Conservation (phyloP, 2,888 invertebrate species). For the Lasioglossum marginatum region DNA sequence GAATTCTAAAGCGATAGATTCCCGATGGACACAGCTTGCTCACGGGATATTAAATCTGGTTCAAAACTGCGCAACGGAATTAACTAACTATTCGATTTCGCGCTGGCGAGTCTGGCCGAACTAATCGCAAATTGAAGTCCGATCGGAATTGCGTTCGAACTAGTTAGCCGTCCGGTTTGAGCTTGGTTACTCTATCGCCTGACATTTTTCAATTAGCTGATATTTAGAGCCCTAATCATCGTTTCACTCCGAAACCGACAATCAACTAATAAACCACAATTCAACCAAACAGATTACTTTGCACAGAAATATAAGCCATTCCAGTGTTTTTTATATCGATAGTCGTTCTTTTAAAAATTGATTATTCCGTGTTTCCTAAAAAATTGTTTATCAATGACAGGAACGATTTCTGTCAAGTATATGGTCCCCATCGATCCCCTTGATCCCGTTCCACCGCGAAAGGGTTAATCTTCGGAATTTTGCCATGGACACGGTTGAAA, state of each 20-base stretch:
- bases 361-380: neutral
- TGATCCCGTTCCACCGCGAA: neutral
- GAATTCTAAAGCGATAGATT: conserved; percentile 9
- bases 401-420: neutral
- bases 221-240: neutral
- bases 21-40: neutral
- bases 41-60: conserved; percentile 9
- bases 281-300: no score
- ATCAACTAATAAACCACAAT: neutral
- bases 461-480: neutral
- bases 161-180: conserved; percentile 26
- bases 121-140: conserved; percentile 41
- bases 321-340: no score
- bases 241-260: neutral
- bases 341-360: no score
- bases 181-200: neutral
- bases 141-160: conserved; percentile 32
- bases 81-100: conserved; percentile 31
- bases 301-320: no score
- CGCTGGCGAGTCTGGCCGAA: conserved; percentile 4
- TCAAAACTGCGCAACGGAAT: neutral
- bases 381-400: neutral
- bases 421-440: neutral
- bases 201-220: neutral
- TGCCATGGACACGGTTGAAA: neutral